phyloP scores from a whole-genome alignment of 2,113 vertebrate species.

The Petroica traversi region DNA sequence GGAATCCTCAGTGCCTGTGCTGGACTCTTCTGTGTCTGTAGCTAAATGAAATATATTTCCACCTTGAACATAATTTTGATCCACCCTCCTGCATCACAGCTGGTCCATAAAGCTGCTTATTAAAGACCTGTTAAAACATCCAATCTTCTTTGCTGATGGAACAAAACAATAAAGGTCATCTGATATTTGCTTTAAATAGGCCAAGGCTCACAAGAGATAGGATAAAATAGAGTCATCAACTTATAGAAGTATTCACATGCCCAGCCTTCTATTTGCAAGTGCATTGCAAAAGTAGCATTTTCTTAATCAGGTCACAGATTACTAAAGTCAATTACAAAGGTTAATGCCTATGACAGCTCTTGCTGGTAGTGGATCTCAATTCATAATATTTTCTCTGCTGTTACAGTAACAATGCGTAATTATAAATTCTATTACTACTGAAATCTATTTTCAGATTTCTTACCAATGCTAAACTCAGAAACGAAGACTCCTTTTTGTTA shows the following conservation, averaged over 20 bases:
- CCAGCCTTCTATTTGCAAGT: not conserved
- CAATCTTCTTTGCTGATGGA: not conserved
- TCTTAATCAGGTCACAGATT: not conserved
- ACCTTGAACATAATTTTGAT: not conserved
- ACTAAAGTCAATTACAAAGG: conserved; percentile 13
- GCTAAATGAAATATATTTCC: not conserved
- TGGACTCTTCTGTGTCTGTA: not conserved
- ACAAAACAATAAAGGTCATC: not conserved
- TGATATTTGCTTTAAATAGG: not conserved
- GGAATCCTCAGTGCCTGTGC: not conserved
- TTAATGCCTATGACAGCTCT: not conserved
- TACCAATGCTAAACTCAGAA: not conserved
- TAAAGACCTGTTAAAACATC: not conserved
- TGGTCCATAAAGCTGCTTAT: not conserved
- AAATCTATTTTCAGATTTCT: not conserved
- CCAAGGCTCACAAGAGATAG: not conserved
- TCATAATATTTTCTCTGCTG: not conserved
- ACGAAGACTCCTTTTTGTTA: rapidly evolving
- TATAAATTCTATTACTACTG: not conserved
- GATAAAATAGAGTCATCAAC: not conserved
- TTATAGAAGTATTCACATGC: not conserved
- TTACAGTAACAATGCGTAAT: not conserved
- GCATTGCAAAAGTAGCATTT: conserved; percentile 29
- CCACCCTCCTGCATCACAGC: not conserved
- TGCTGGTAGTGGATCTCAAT: not conserved